Base-by-base conservation (phyloP, 2,113 vertebrate genomes). In the Dasyornis broadbenti region DNA sequence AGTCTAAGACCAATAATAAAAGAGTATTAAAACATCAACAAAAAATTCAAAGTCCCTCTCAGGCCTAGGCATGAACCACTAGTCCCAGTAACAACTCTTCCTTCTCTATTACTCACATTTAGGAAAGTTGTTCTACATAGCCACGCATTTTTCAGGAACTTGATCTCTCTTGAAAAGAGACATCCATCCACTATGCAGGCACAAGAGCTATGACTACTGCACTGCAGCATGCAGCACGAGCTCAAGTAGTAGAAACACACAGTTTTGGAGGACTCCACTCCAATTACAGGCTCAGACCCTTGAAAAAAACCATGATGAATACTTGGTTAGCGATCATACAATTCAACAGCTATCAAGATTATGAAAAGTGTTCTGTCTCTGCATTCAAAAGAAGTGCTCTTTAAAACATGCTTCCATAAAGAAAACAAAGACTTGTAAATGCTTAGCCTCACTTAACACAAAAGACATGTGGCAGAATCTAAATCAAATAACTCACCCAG, bases 401-500 rank as follows among this genome's bases (percentile, higher is more conserved):
- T 88, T 77, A 90, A 91, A 91, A 61, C n/a, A 71, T 9, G 14
- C n/a, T 75, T 63, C 71, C 88, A 70, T 33, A 82, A 66, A 94
- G 75, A 93, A 94, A 93, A 91, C 69, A 94, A 88, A 92, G 75
- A 39, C 57, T 63, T 90, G 24, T 44, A 89, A 92, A 92, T 3
- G 19, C 63, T 89, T n/a, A 31, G 35, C 47, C 75, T 88, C 54
- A 68, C 69, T 94, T 84, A 54, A 73, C 47, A 71, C 59, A 90
- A 89, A 56, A 88, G 75, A 73, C 71, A 68, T 52, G 83, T 44
- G 54, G 75, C 35, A 70, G 35, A 92, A 76, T 54, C 68, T 66
- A 86, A 80, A 77, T 60, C 76, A 79, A 94, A 23, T 63, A 90
- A 88, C 54, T 59, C 59, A 82, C 24, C 24, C 85, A 80, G 56